Conservation (phyloP, 23 tunicate species). For the Halocynthia roretzi region DNA sequence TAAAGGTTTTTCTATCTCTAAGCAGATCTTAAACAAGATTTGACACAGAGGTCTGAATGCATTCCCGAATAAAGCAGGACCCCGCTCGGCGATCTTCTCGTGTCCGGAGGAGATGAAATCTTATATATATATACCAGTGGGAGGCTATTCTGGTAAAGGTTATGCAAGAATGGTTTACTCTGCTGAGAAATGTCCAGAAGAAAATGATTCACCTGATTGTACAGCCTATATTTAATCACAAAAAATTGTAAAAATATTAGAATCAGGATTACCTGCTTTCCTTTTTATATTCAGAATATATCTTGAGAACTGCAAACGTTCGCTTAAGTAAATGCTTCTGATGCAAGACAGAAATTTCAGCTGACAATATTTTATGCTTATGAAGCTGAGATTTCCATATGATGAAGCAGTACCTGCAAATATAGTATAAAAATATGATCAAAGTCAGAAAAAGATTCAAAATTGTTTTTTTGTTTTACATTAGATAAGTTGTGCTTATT, state of each 20-base stretch:
- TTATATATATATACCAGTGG: too few species aligned
- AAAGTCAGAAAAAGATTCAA: neutral
- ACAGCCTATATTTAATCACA: too few species aligned
- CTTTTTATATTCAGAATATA: neutral
- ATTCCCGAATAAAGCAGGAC: too few species aligned
- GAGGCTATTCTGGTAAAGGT: too few species aligned
- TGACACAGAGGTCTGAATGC: too few species aligned
- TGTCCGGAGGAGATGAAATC: too few species aligned
- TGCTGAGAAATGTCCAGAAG: too few species aligned
- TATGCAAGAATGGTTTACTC: too few species aligned
- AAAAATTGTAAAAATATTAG: neutral
- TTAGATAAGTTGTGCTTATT: neutral
- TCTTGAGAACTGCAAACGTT: neutral
- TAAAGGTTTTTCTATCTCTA: too few species aligned
- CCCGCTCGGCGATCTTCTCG: too few species aligned
- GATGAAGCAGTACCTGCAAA: neutral
- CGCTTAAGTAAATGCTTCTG: neutral
- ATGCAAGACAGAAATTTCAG: neutral
- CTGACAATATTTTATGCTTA: neutral
- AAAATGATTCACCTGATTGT: too few species aligned
- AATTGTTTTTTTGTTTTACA: neutral
- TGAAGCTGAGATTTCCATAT: neutral
- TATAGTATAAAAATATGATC: neutral
- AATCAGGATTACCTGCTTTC: neutral
- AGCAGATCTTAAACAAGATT: too few species aligned